phyloP scores from a whole-genome alignment of 2,888 invertebrate species.

The Prosapia bicincta region DNA sequence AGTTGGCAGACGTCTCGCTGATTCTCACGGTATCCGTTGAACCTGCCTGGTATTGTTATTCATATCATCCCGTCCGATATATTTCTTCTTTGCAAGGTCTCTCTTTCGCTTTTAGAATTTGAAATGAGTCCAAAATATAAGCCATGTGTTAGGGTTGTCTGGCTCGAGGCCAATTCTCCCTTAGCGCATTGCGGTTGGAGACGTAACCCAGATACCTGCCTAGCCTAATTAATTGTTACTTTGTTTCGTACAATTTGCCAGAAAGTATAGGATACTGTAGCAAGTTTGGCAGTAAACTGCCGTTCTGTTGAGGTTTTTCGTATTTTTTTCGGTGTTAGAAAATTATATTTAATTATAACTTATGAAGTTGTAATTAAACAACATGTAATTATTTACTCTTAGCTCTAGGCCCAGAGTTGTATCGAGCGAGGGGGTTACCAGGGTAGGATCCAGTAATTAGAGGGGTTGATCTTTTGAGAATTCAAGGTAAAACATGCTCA shows the following conservation, averaged over 20 bases:
- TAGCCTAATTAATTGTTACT: not conserved
- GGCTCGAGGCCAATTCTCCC: not conserved
- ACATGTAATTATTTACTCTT: not conserved
- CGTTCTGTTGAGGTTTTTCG: not conserved
- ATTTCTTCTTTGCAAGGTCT: constrained; percentile 23
- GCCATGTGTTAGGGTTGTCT: not conserved
- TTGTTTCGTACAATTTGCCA: not conserved
- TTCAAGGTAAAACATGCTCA: no score
- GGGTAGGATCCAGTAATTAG: no score
- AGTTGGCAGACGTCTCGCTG: constrained; percentile 5
- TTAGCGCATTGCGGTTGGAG: not conserved
- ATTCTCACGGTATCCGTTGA: constrained; percentile 30
- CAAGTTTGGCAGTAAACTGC: not conserved
- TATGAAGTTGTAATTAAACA: not conserved
- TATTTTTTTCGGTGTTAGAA: not conserved
- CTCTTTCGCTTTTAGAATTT: constrained; percentile 25
- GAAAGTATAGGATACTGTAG: not conserved
- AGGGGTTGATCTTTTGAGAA: no score
- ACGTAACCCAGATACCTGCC: not conserved
- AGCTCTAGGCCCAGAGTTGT: no score
- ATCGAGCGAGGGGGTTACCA: no score
- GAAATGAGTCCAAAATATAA: constrained; percentile 9
- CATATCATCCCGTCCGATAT: constrained; percentile 24
- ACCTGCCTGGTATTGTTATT: constrained; percentile 25
- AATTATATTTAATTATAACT: not conserved